Percentiles rank a stretch among this genome's conserved stretches.
phyloP scores from a whole-genome alignment of 64 coral and sea anemone species.

The Stylophora pistillata region DNA sequence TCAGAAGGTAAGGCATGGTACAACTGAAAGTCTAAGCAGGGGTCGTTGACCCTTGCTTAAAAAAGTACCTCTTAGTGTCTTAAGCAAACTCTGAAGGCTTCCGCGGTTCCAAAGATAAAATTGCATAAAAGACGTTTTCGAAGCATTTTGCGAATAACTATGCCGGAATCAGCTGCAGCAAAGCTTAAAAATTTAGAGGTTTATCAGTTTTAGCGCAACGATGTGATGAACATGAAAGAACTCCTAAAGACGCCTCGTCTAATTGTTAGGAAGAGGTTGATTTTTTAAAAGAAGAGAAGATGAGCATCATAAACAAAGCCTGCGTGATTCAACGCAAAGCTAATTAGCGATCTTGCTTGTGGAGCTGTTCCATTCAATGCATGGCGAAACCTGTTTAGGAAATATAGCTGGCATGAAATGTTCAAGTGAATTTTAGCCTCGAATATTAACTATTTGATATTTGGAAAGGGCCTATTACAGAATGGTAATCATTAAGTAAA shows the following conservation, averaged over 20 bases:
- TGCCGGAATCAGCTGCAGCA: too few relatives aligned
- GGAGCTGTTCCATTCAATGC: neutral
- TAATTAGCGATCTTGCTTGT: neutral
- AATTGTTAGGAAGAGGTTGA: too few relatives aligned
- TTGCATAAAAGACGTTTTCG: neutral
- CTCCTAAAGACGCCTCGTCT: too few relatives aligned
- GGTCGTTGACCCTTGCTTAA: slow-evolving; percentile 2
- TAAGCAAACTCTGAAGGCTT: neutral
- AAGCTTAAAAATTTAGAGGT: too few relatives aligned
- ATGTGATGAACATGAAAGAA: too few relatives aligned
- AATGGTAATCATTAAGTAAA: too few relatives aligned
- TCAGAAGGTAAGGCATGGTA: too few relatives aligned
- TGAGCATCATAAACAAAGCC: too few relatives aligned
- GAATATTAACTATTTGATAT: neutral
- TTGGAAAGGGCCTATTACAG: slow-evolving; percentile 5
- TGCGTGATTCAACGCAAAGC: neutral
- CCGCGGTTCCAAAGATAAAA: neutral
- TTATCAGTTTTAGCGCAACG: too few relatives aligned
- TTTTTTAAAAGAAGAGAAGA: too few relatives aligned
- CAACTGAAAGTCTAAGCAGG: too few relatives aligned
- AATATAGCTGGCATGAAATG: slow-evolving; percentile 4
- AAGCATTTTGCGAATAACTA: too few relatives aligned
- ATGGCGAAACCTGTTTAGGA: slow-evolving; percentile 3
- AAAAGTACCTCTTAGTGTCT: slow-evolving; percentile 21
- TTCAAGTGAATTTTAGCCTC: slow-evolving; percentile 3